A percentile compares a stretch with the other conserved stretches of the same genome.
Conservation (phyloP, 2,888 invertebrate species). For the Blastobasis adustella region DNA sequence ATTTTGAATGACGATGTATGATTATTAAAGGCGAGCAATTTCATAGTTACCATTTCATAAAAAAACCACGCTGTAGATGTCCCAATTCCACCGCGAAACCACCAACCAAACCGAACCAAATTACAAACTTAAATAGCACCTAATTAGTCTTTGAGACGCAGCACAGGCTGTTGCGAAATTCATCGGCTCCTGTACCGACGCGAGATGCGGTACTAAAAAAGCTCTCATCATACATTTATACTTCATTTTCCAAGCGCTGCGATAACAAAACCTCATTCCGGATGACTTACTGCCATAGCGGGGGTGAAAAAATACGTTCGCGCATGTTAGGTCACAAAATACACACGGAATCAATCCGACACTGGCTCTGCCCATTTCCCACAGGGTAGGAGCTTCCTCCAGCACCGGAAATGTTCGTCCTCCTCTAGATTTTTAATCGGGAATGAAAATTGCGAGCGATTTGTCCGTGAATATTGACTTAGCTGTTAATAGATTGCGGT, state of each 20-base stretch:
- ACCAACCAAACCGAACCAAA: no score
- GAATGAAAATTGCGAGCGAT: constrained; percentile 43
- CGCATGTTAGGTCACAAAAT: constrained; percentile 11
- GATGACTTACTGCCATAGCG: background rate
- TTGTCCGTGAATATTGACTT: constrained; percentile 15
- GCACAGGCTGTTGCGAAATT: no score
- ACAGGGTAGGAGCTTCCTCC: constrained; percentile 42
- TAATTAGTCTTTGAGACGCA: no score
- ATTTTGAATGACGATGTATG: no score
- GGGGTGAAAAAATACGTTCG: background rate
- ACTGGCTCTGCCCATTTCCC: constrained; percentile 40
- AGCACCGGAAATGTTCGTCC: constrained; percentile 41
- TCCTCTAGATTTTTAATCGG: constrained; percentile 44
- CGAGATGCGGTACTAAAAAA: no score
- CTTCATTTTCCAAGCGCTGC: background rate
- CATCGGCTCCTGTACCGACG: no score
- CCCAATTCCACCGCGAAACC: no score
- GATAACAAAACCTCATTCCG: background rate
- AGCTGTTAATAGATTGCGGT: constrained; percentile 8
- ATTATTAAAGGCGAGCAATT: no score
- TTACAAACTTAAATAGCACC: no score
- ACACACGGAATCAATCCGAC: constrained; percentile 31
- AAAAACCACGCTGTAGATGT: no score
- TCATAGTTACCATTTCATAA: no score
- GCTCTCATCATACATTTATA: no score